Percentiles rank a stretch among this genome's conserved stretches.
These are phyloP conservation scores for Octonoba sinensis DNA, from an alignment of 2,888 invertebrate genomes.

Conservation along the genomic window DNA sequence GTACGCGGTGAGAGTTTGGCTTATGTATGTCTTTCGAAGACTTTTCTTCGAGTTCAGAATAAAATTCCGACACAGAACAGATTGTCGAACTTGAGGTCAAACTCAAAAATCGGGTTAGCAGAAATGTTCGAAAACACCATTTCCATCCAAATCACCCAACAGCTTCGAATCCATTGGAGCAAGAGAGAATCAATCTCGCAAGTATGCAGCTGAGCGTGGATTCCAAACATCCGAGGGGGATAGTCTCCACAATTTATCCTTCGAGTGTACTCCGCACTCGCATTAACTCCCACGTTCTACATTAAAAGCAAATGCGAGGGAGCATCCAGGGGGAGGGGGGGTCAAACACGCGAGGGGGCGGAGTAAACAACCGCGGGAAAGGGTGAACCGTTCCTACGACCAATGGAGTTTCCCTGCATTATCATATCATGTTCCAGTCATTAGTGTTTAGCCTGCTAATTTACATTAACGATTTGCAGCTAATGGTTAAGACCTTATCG, in stretches of 20 bases:
- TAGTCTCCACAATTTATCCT: conserved; percentile 25
- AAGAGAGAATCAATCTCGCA: background rate
- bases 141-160: background rate
- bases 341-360: background rate
- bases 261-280: conserved; percentile 19
- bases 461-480: conserved; percentile 39
- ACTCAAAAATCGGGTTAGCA: background rate
- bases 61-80: background rate
- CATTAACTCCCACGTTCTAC: conserved; percentile 21
- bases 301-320: conserved; percentile 44
- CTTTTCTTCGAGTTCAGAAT: no score
- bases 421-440: conserved; percentile 51
- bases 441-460: conserved; percentile 42
- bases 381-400: conserved; percentile 15
- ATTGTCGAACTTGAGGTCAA: background rate
- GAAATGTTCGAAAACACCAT: background rate
- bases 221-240: conserved; percentile 22
- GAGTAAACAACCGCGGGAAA: conserved; percentile 1
- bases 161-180: background rate
- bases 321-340: no score
- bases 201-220: background rate
- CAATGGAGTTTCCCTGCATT: conserved; percentile 55
- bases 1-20: no score
- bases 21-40: no score
- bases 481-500: conserved; percentile 41